Base-by-base conservation (phyloP, 2,113 vertebrate species). In the Podarcis cretensis region DNA sequence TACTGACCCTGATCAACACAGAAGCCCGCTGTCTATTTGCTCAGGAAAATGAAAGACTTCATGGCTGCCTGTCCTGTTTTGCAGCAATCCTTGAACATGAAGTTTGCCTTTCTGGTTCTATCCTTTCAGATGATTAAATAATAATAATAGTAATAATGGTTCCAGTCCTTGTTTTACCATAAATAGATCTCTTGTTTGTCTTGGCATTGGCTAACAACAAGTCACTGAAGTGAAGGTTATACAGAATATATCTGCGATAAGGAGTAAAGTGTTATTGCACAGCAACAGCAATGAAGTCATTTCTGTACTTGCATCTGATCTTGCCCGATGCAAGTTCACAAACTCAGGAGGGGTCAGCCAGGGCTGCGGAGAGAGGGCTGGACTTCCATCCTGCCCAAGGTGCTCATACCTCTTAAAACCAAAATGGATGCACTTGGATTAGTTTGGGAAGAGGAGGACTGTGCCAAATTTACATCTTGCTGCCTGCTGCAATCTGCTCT, bases 181-280 rank as follows among this genome's bases (percentile, higher is more conserved):
- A 71, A 84, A 83, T 83, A 87, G 48, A 66, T 87, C 20, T 86
- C n/a, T 76, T 69, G 79, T 40, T 69, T 69, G 27, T 32, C 43
- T 82, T 68, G 54, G 77, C 81, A 23, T 35, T 71, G 54, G n/a
- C 66, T 80, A 73, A 80, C 32, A 27, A 27, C 81, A 32, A 82
- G 32, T 57, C 74, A 59, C 21, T 78, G 80, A 65, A 57, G 13
- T 78, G 80, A 86, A 59, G n/a, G 78, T 90, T 86, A 86, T 68
- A 82, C 5, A 77, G 43, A 54, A 74, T 68, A 66, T 37, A 54
- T 75, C 25, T 76, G 59, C 69, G 43, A 90, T 83, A 83, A 66
- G n/a, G 37, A 6, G 37, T 18, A 20, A 40, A 5, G 43, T 20
- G n/a, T 82, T 86, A 32, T 27, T 82, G 16, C 37, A 40, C 80